These are phyloP conservation scores for Talpa occidentalis DNA, from an alignment of 2,113 vertebrate genomes.

Conservation along the genomic window DNA sequence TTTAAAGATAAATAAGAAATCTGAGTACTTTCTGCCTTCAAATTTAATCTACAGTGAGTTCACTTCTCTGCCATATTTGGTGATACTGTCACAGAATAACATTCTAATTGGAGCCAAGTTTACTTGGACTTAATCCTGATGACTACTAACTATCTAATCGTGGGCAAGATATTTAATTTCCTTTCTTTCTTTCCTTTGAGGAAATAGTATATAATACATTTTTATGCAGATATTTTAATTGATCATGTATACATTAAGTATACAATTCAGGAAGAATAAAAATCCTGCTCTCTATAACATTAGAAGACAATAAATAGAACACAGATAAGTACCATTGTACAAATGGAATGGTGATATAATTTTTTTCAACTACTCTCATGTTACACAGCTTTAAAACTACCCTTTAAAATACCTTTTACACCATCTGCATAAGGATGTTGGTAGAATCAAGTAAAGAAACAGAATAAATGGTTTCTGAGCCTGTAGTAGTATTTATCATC, in stretches of 20 bases:
- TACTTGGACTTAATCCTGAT: background rate
- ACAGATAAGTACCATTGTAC: background rate
- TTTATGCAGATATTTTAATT: slow-evolving; percentile 32
- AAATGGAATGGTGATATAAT: background rate
- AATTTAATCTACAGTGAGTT: background rate
- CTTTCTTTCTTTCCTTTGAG: background rate
- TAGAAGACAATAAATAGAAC: background rate
- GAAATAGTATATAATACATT: background rate
- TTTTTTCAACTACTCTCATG: background rate
- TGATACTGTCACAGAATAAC: background rate
- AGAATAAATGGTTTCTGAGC: background rate
- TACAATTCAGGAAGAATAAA: slow-evolving; percentile 24
- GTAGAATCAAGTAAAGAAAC: background rate
- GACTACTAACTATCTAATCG: background rate
- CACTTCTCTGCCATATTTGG: background rate
- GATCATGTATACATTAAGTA: slow-evolving; percentile 33
- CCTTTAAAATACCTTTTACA: background rate
- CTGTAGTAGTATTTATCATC: background rate
- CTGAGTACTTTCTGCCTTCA: background rate
- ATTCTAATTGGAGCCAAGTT: background rate
- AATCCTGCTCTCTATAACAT: background rate
- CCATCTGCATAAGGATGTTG: background rate
- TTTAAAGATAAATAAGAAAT: background rate
- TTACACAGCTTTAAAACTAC: background rate
- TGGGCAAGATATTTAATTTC: background rate